Conservation (phyloP, 2,888 invertebrate genomes). For the Periphyllus acericola region DNA sequence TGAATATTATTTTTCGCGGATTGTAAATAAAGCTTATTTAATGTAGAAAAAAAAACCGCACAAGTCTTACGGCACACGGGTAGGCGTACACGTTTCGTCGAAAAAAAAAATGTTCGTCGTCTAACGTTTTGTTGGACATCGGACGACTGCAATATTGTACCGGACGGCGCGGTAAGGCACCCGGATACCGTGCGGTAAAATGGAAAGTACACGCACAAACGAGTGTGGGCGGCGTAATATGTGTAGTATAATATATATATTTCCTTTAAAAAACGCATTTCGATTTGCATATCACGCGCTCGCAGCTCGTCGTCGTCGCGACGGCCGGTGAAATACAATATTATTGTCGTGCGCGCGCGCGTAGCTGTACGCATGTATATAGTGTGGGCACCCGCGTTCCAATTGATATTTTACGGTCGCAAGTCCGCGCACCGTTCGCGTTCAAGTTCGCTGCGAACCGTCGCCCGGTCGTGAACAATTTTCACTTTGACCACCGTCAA, state of each 20-base stretch:
- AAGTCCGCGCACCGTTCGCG: slow-evolving; percentile 10
- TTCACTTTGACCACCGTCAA: slow-evolving; percentile 51
- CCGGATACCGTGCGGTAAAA: slow-evolving; percentile 50
- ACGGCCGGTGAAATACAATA: slow-evolving; percentile 11
- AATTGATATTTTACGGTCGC: neutral
- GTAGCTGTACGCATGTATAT: too few relatives aligned
- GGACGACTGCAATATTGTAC: too few relatives aligned
- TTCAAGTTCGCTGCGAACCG: neutral
- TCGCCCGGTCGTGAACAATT: neutral
- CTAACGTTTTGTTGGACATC: neutral
- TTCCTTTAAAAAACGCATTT: slow-evolving; percentile 23
- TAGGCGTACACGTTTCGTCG: neutral
- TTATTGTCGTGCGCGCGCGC: neutral
- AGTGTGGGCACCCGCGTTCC: neutral
- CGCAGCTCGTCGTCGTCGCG: neutral
- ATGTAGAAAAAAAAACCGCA: too few relatives aligned
- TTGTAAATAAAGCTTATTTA: too few relatives aligned
- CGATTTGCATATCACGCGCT: slow-evolving; percentile 34
- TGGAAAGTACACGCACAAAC: slow-evolving; percentile 39
- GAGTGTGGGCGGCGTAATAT: slow-evolving; percentile 45
- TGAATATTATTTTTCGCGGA: too few relatives aligned
- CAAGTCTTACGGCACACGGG: neutral
- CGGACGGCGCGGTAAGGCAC: slow-evolving; percentile 46
- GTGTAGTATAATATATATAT: too few relatives aligned
- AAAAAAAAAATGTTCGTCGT: neutral